Evolutionary conservation across 2,888 invertebrate genomes (phyloP), one percentile per base, ranked within the genome.

Genomic region (Cordilura impudica): DNA sequence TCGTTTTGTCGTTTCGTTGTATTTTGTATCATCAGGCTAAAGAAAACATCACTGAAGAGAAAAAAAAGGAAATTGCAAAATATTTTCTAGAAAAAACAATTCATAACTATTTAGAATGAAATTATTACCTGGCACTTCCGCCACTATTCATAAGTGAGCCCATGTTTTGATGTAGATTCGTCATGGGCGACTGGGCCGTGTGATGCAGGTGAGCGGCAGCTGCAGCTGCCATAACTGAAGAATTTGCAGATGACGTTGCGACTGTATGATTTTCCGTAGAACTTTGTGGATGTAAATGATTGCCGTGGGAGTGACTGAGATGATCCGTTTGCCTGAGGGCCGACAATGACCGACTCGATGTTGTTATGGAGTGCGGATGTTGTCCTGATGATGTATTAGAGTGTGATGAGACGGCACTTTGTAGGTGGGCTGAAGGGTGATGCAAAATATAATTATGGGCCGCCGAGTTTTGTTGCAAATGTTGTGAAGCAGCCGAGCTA

Each of bases 1-100:
- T 95, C 95, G 82, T 93, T 95, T 71, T 93, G 91, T 86, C 90
- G 88, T 77, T 90, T 90, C 85, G 89, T 88, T 88, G 90, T 89
- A 84, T 90, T 89, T 83, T 89, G 89, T 83, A 89, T 89, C 89
- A 89, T 89, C 82, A 89, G 86, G 84, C 89, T 89, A 82, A 89
- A 89, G 85, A 89, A 89, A 78, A 89, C 90, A 82, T 89, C 89
- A 83, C 89, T 89, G 82, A 14, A 39, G n/a, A n/a, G 26, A 77
- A 70, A 71, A 61, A 45, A 39, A 21, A 65, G 18, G 56, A 54
- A 51, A n/a, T n/a, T n/a, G n/a, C 19, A 19, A 43, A 21, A 2
- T 31, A 19, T 23, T n/a, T n/a, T n/a, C n/a, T n/a, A n/a, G n/a
- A n/a, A n/a, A n/a, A n/a, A n/a, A n/a, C n/a, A n/a, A n/a, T n/a